phyloP scores from a whole-genome alignment of 2,888 invertebrate genomes.

The Drosophila rubida region DNA sequence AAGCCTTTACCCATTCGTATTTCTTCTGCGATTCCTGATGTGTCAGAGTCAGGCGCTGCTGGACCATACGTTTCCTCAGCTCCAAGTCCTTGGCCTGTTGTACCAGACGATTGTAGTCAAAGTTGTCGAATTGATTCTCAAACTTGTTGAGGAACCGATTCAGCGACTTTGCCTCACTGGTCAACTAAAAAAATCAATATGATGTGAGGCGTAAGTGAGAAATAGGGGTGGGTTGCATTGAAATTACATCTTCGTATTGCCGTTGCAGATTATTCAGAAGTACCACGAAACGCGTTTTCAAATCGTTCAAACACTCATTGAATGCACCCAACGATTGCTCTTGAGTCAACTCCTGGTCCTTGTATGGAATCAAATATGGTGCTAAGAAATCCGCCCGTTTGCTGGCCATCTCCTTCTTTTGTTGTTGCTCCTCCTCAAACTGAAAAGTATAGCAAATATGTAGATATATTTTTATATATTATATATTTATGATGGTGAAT shows the following conservation, averaged over 20 bases:
- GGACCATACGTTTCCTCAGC: conserved; percentile 84
- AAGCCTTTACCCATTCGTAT: conserved; percentile 81
- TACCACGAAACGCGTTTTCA: conserved; percentile 87
- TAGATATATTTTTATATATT: no score
- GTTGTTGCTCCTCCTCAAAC: conserved; percentile 80
- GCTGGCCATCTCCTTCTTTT: conserved; percentile 85
- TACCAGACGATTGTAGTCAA: conserved; percentile 82
- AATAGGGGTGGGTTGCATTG: neutral
- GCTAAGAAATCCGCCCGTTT: conserved; percentile 87
- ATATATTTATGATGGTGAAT: neutral
- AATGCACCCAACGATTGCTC: conserved; percentile 79
- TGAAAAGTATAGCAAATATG: conserved; percentile 35
- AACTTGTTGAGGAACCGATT: conserved; percentile 83
- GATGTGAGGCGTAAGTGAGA: neutral
- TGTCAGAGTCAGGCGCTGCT: conserved; percentile 82
- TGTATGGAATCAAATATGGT: conserved; percentile 87
- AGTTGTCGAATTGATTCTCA: conserved; percentile 82
- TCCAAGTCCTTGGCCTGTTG: conserved; percentile 82
- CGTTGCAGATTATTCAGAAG: conserved; percentile 88
- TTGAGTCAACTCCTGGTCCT: conserved; percentile 63
- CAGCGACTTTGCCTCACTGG: conserved; percentile 81
- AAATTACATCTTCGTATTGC: conserved; percentile 88
- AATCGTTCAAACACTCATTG: conserved; percentile 88
- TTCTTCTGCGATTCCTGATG: conserved; percentile 84
- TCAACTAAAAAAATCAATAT: conserved; percentile 63